Base-by-base conservation (phyloP, 2,888 invertebrate species). In the Polydrusus pterygomalis region DNA sequence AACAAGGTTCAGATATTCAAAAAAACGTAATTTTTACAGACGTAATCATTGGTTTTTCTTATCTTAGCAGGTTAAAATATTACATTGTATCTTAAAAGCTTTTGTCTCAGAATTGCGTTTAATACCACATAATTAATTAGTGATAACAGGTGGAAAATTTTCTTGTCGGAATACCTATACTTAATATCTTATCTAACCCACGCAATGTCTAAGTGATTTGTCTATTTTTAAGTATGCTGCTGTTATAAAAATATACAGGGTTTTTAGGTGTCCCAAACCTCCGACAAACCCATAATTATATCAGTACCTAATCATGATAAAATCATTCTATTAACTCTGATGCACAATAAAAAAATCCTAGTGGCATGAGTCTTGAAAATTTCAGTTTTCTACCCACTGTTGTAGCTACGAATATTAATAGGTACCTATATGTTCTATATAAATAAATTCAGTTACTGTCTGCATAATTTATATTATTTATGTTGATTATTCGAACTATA, bases 131-230 rank as follows among this genome's bases (percentile, higher is more conserved):
- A 60, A 60, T 60, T 38, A 60, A 60, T 60, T 60, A 60, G 58
- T 38, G 15, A 60, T 60, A 38, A 18, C 58, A 60, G 30, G n/a
- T 60, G 58, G 58, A 60, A 60, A 60, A 60, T 60, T 60, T 60
- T 60, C 38, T 60, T 38, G 17, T 17, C 18, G 11, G 11, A 60
- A 60, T 34, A 43, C 43, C 34, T 34, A 34, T 34, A n/a, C n/a
- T n/a, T 43, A 54, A 56, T 60, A 15, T 38, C 17, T 60, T 60
- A 60, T 60, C 58, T 58, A 58, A 60, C 17, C 38, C 58, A 60
- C 38, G 58, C 38, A 30, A 9, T 34, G 58, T 38, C 17, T 38
- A 15, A 60, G 38, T 60, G 58, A 60, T 60, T 38, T 34, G 34
- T 34, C 25, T 58, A 6, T 34, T n/a, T n/a, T n/a, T 10, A 38